Evolutionary conservation across 2,113 vertebrate genomes (phyloP).

Genomic region (Megatriorchis doriae): DNA sequence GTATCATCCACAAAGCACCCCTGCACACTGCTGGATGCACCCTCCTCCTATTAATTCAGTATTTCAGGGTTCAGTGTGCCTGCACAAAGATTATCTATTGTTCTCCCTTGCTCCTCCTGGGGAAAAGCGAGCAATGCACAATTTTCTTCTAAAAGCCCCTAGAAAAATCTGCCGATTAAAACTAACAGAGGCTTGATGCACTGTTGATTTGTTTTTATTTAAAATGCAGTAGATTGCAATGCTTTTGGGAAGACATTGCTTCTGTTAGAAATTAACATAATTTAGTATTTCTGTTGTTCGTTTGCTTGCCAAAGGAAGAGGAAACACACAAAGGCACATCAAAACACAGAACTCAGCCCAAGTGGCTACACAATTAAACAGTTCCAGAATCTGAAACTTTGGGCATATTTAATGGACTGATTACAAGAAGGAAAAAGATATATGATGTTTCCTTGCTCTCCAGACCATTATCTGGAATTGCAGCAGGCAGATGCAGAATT

Average conservation of each 20-base stretch:
- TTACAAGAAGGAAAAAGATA: not conserved
- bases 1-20: not conserved
- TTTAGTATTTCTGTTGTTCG: not conserved
- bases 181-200: not conserved
- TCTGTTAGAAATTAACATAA: slow-evolving; percentile 10
- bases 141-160: not conserved
- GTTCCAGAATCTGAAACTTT: not conserved
- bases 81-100: not conserved
- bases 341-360: not conserved
- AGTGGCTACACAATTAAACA: not conserved
- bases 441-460: not conserved
- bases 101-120: not conserved
- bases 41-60: not conserved
- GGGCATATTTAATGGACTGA: not conserved
- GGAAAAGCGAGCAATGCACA: not conserved
- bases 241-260: not conserved
- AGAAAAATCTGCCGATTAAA: slow-evolving; percentile 25
- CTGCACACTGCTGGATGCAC: fast-evolving
- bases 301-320: slow-evolving; percentile 4
- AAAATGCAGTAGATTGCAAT: not conserved
- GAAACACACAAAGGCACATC: not conserved
- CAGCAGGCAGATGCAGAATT: slow-evolving; percentile 21
- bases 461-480: not conserved
- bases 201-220: not conserved
- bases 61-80: not conserved